Evolutionary conservation across 2,113 vertebrate genomes (phyloP), one percentile per base, ranked within the genome.

Genomic region (Apodemus speciosus): DNA sequence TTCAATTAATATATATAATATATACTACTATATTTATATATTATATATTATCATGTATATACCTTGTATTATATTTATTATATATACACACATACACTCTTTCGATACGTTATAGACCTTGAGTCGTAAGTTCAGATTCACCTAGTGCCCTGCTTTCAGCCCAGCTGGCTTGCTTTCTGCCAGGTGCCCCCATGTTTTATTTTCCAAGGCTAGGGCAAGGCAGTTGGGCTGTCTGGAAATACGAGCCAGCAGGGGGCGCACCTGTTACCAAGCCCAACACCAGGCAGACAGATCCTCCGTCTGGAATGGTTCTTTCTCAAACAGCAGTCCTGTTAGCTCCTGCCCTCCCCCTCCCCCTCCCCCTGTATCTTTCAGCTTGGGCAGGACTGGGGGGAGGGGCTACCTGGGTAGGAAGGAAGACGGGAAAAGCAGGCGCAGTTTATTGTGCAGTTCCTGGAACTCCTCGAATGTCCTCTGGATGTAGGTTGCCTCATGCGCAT

Each of bases 371-470:
- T 69, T 66, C 35, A 14, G 38, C 38, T 60, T 40, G 32, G 21
- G 35, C 0, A 25, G 30, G 0, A 72, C 3, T 38, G 25, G 43
- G 35, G 0, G 25, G 0, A 72, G n/a, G 66, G 25, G n/a, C 6
- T 98, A 99, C 99, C 99, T 99, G 97, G 99, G 99, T 23, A 99
- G 97, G 94, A 99, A 98, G 2, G 98, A 99, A 35, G 99, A 99
- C 30, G 99, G 99, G 96, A 99, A 99, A 94, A 99, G 96, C 69
- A 99, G 98, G 53, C 99, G 98, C 69, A 99, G 98, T 68, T 99
- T 99, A 97, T 98, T 99, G 97, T 99, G 99, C 80, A 99, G 98
- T 92, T 99, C 99, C 88, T 99, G 99, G 97, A 99, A 99, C 97
- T 99, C 99, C 94, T 99, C 99, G 92, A 99, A 99, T 0, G 98